Evolutionary conservation across 2,113 vertebrate species (phyloP).

Genomic region (Tyrannus savana): DNA sequence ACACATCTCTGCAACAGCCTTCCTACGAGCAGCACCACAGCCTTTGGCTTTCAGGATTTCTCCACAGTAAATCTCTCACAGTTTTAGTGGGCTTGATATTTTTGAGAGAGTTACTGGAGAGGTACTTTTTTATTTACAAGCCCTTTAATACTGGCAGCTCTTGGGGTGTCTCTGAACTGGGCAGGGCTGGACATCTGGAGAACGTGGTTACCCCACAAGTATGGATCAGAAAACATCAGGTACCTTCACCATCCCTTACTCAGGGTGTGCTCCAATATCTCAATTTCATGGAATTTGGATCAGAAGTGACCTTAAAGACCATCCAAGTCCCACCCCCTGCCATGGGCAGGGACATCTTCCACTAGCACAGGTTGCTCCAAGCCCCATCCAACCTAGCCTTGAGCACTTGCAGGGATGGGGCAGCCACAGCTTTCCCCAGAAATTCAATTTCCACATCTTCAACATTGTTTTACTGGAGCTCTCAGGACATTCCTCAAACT

Average conservation of each 20-base stretch:
- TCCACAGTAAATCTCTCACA: not conserved
- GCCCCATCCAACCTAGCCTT: not conserved
- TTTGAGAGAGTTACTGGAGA: not conserved
- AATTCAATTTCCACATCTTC: not conserved
- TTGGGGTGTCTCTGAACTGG: not conserved
- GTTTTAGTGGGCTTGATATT: not conserved
- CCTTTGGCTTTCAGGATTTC: not conserved
- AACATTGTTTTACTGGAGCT: not conserved
- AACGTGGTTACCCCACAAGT: accelerated
- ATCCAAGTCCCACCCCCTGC: not conserved
- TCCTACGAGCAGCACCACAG: not conserved
- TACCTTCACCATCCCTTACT: not conserved
- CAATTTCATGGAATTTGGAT: not conserved
- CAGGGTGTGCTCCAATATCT: not conserved
- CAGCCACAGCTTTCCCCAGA: not conserved
- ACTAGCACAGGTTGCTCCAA: not conserved
- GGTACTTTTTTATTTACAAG: not conserved
- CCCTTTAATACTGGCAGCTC: not conserved
- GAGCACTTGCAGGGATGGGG: not conserved
- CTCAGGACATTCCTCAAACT: not conserved
- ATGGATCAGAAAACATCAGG: not conserved
- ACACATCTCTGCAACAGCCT: not conserved
- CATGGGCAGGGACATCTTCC: not conserved
- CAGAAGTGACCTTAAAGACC: not conserved
- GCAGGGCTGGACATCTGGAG: not conserved